A percentile compares a stretch with the other conserved stretches of the same genome.
Evolutionary conservation across 2,888 invertebrate species (phyloP).

Genomic region (Protula sp.): DNA sequence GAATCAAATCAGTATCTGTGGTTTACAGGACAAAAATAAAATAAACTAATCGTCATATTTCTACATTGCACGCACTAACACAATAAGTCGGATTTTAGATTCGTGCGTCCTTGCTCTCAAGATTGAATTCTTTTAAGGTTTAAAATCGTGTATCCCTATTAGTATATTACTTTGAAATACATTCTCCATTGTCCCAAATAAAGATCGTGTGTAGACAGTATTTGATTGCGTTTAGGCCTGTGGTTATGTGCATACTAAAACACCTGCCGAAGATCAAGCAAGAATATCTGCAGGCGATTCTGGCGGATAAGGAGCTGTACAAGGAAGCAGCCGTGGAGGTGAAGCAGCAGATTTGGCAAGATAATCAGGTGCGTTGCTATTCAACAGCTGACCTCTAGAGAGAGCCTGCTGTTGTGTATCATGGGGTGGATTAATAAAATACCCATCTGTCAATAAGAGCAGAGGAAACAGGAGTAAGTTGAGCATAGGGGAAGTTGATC

Average conservation of each 20-base stretch:
- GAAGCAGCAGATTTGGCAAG: constrained; percentile 96
- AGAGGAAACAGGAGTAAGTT: not conserved
- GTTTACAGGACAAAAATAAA: too few species aligned
- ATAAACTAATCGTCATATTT: too few species aligned
- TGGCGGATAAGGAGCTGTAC: constrained; percentile 68
- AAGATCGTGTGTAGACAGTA: too few species aligned
- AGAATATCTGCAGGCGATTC: constrained; percentile 64
- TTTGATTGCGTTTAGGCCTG: constrained; percentile 85
- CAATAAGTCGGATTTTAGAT: too few species aligned
- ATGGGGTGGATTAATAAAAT: not conserved
- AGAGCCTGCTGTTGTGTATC: not conserved
- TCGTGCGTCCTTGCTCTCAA: too few species aligned
- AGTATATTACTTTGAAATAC: too few species aligned
- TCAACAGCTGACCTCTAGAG: not conserved
- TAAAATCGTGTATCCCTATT: too few species aligned
- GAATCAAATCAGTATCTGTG: too few species aligned
- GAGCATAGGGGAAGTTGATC: not conserved
- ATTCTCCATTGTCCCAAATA: too few species aligned
- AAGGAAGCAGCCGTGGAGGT: constrained; percentile 93
- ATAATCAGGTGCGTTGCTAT: constrained; percentile 85
- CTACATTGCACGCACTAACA: too few species aligned
- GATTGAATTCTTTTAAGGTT: too few species aligned
- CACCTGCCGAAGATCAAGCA: constrained; percentile 66
- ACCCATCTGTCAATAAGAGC: not conserved
- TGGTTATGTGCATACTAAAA: constrained; percentile 89